Base-by-base conservation (phyloP, 92 coral and sea anemone genomes). In the Palythoa grandis region DNA sequence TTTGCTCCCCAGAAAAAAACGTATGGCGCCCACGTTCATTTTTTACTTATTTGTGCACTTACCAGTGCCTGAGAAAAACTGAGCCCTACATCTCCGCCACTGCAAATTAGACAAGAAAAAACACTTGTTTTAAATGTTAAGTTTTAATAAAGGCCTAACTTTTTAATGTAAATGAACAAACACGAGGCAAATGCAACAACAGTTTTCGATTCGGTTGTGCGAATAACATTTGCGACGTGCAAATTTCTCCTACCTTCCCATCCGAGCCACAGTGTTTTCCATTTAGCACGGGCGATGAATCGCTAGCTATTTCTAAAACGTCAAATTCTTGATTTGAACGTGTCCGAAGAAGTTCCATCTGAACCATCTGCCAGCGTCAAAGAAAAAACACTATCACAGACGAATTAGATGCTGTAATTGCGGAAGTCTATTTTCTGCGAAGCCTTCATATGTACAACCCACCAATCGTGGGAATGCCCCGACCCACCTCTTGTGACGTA, bases 31-130 rank as follows among this genome's bases (percentile, higher is more conserved):
- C 50, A 43, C 50, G 50, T 43, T 43, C 7, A 8, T 4, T 7
- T 23, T 11, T 2, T 58, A 67, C 15, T 24, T 68, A 15, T 16
- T 19, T 48, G 5, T 79, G 39, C n/a, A 79, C 57, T 61, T 40
- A 79, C 84, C 84, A 15, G 73, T 38, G 12, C 17, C 58, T 6
- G 52, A 38, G 56, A 19, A 20, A 61, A 80, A 80, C 61, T 80
- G 85, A 0, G 75, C 85, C 43, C 74, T 52, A 29, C 85, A 80
- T 29, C 47, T 80, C 29, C 74, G 85, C 85, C 85, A 80, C 85
- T 80, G 63, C n/a, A 80, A 63, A 63, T 79, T 12, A 7, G 20
- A 47, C 12, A 37, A 20, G 73, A 38, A 65, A 22, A 61, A 25
- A 20, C 15, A 52, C 20, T n/a, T 66, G 85, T 80, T 80, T 65